Base-by-base conservation (phyloP, 2,888 invertebrate genomes). In the Callinectes sapidus region DNA sequence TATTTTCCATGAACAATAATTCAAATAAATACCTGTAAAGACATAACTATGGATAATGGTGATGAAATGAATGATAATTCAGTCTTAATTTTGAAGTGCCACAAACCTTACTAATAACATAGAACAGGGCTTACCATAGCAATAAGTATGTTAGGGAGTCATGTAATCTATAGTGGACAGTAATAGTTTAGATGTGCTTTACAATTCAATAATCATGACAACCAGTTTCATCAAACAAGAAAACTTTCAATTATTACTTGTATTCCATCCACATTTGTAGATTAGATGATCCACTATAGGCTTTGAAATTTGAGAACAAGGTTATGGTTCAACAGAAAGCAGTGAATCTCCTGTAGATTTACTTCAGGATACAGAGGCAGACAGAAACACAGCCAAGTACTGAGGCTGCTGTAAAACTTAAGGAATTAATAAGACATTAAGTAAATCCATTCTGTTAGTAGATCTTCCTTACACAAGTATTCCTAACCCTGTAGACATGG, bases 361-460 rank as follows among this genome's bases (percentile, higher is more conserved):
- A 81, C 35, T 81, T 81, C 35, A 81, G 32, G 81, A 32, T 81
- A 81, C 81, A 35, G 10, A 32, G 35, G 35, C 35, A n/a, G 13
- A 81, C 35, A 81, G 81, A 81, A 81, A 81, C 81, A 81, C 81
- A 81, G 81, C 81, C 81, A 35, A 81, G 81, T 81, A 81, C 35
- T 35, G 35, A 14, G 81, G 81, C 81, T 81, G 81, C 81, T 81
- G 35, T 2, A 81, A 81, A 71, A 71, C 71, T 35, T 81, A 35
- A 32, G 81, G 1, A 81, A 81, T 81, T 32, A 32, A 35, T 81
- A 71, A 71, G 81, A 81, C 81, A 81, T 81, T 32, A 81, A 81
- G 32, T 35, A 35, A 81, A 81, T 81, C 35, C 81, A 81, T 81
- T 35, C 81, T 32, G 81, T 81, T 81, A 81, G 81, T 81, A 81